Conservation (phyloP, 2,797 vertebrate genomes). For the Pseudochirops corinnae region DNA sequence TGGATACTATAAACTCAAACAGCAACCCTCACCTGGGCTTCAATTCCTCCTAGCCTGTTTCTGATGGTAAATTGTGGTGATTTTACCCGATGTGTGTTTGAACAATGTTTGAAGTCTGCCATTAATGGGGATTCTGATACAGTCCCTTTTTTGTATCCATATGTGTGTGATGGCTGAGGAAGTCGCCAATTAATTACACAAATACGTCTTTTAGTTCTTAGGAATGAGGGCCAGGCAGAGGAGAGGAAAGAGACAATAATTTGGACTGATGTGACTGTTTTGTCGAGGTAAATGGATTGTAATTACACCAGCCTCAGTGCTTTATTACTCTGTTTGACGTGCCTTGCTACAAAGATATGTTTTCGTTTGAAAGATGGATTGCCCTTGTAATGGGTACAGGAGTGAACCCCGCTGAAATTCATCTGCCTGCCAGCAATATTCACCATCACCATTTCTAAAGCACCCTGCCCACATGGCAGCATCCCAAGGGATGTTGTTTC, state of each 20-base stretch:
- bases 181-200: slow-evolving; percentile 47
- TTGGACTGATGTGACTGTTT: slow-evolving; percentile 46
- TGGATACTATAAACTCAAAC: slow-evolving; percentile 7
- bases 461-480: slow-evolving; percentile 87
- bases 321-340: neutral
- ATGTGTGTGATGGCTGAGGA: slow-evolving; percentile 25
- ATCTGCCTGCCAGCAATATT: slow-evolving; percentile 60
- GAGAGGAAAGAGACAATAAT: slow-evolving; percentile 47
- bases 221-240: slow-evolving; percentile 52
- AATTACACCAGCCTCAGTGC: neutral
- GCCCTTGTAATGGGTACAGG: slow-evolving; percentile 36
- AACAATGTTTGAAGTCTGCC: neutral
- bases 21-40: neutral
- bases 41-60: neutral
- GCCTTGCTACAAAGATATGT: slow-evolving; percentile 18
- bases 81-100: slow-evolving; percentile 53
- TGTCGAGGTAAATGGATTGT: slow-evolving; percentile 13
- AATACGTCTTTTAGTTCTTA: slow-evolving; percentile 51
- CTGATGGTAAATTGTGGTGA: slow-evolving; percentile 21
- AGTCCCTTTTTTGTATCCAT: slow-evolving; percentile 54
- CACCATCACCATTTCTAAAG: slow-evolving; percentile 65
- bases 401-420: slow-evolving; percentile 74
- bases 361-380: slow-evolving; percentile 37
- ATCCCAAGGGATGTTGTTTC: slow-evolving; percentile 92
- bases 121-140: slow-evolving; percentile 46